These are phyloP conservation scores for Pantherophis guttatus DNA, from an alignment of 2,113 vertebrate species.

Conservation along the genomic window DNA sequence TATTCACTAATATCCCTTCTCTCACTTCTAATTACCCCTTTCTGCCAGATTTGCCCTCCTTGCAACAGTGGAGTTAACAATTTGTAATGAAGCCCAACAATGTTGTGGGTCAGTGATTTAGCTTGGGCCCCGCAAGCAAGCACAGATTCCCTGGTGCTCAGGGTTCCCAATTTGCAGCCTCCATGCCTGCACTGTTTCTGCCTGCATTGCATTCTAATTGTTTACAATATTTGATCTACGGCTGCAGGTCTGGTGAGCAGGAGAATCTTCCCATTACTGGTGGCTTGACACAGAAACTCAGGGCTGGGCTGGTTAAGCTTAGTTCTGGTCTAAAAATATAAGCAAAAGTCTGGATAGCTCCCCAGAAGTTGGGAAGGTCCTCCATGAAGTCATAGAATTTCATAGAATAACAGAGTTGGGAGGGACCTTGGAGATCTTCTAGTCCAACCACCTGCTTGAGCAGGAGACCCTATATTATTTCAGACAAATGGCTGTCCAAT, in stretches of 20 bases:
- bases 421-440: too few species aligned
- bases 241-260: neutral
- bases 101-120: neutral
- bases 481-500: too few species aligned
- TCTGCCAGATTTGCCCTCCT: neutral
- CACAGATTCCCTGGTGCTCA: neutral
- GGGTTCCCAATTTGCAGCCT: neutral
- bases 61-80: neutral
- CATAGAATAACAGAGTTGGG: too few species aligned
- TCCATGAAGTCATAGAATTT: neutral
- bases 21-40: neutral
- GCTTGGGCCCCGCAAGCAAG: neutral
- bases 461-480: too few species aligned
- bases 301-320: neutral
- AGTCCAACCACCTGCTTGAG: too few species aligned
- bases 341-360: neutral
- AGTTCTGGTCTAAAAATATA: neutral
- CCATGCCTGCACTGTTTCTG: neutral
- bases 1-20: neutral
- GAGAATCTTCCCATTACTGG: neutral
- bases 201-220: neutral
- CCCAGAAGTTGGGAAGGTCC: neutral
- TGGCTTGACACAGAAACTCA: neutral
- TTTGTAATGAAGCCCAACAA: neutral
- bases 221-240: neutral